Evolutionary conservation across 1,140 invertebrate genomes (phyloP), one percentile per base, ranked within the genome.

Genomic region (Zaprionus inermis): DNA sequence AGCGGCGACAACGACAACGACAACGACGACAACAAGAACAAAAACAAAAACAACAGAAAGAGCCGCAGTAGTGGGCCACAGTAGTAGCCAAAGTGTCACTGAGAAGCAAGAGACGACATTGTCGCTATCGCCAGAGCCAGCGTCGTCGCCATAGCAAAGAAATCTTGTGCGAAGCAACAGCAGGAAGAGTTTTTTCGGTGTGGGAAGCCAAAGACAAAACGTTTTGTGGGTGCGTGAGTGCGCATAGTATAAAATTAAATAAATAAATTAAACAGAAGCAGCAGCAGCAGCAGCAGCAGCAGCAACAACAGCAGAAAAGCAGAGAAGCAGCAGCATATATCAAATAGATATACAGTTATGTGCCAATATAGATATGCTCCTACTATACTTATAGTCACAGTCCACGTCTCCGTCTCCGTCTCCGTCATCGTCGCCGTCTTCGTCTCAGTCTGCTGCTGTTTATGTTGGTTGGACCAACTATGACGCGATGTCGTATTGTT

Each of bases 241-340:
- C 83, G 82, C 82, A 86, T 88, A 86, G 82, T 86, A 86, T 86
- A 88, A 88, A 86, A 88, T 88, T 79, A 86, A 86, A 86, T 79
- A 82, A 86, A 79, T 77, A 72, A 83, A 76, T 73, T 73, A 63
- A 71, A 70, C 54, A 70, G 70, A 30, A 68, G 57, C 54, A 69
- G 72, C 68, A 69, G 51, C 60, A 79, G 49, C 51, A 44, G 24
- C 44, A 78, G 57, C 57, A 12, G 10, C 24, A 22, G 34, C 32
- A 67, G 52, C 60, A 81, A 74, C 64, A 84, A 55, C 32, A 71
- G 38, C 49, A 69, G 72, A 60, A 79, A 51, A 57, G 76, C n/a
- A 10, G 32, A 77, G 63, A 68, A 84, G 73, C 65, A 24, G 64
- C 22, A 65, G 46, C 32, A 56, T 61, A 64, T 56, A 67, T 41